These are phyloP conservation scores for Lepilemur ruficaudatus DNA, from an alignment of 2,797 vertebrate genomes.

Conservation along the genomic window DNA sequence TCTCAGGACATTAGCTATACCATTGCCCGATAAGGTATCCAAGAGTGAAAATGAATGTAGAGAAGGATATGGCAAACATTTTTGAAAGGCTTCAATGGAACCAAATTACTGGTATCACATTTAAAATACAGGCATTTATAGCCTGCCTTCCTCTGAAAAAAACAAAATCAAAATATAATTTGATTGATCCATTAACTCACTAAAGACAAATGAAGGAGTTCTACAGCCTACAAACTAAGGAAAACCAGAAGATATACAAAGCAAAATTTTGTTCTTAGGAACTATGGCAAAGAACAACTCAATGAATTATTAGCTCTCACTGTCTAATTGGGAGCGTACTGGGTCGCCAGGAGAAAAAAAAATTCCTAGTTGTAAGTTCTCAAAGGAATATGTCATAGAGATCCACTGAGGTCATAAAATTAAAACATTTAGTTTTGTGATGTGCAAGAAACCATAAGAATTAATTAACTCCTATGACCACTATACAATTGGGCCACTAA, in stretches of 20 bases:
- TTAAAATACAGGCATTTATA: constrained; percentile 46
- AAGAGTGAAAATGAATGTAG: constrained; percentile 19
- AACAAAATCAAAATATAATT: constrained; percentile 8
- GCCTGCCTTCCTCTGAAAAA: not conserved
- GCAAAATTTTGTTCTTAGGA: constrained; percentile 12
- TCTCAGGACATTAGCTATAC: not conserved
- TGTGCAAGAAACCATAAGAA: constrained; percentile 11
- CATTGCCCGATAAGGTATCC: not conserved
- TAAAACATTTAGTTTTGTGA: constrained; percentile 45
- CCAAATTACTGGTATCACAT: constrained; percentile 7
- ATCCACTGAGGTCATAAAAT: constrained; percentile 44
- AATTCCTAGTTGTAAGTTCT: not conserved
- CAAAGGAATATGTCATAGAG: constrained; percentile 27
- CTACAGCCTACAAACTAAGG: not conserved
- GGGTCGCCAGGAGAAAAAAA: not conserved
- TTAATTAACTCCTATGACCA: not conserved
- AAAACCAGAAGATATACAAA: constrained; percentile 22
- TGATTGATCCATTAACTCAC: not conserved
- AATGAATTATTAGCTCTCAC: constrained; percentile 32
- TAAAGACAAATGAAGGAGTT: not conserved
- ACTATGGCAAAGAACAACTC: not conserved
- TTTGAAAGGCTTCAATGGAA: constrained; percentile 6
- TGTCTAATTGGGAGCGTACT: not conserved
- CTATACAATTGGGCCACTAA: not conserved
- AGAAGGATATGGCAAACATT: not conserved